Base-by-base conservation (phyloP, 2,113 vertebrate species). In the Colius striatus region DNA sequence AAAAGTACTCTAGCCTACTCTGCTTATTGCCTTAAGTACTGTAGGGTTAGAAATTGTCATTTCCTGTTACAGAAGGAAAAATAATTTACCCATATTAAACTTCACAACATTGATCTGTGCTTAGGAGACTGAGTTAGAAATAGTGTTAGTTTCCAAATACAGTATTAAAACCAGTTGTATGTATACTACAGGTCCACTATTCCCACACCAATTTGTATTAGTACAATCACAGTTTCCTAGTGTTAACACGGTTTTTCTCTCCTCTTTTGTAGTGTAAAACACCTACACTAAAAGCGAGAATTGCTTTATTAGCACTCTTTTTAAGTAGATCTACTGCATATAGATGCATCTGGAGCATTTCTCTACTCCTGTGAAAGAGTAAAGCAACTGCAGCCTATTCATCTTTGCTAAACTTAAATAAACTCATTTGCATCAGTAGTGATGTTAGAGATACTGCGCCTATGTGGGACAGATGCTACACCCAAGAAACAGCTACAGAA, bases 301-400 rank as follows among this genome's bases (percentile, higher is more conserved):
- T 85, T 91, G 84, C 92, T 93, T 95, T 96, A 93, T 94, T 96
- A 94, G 76, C 88, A 72, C 57, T 85, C 45, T 41, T 94, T 90
- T 96, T 53, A 95, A 95, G 85, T 30, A 67, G 82, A 29, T 76
- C 79, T 84, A 88, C 83, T 60, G 72, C 43, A 84, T 60, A 51
- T 70, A 85, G 78, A 80, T 63, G 75, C 53, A 91, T 83, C 82
- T 94, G 4, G 3, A 84, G 66, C 62, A 91, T 61, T n/a, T 55
- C 53, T 68, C n/a, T 48, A 34, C 75, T 91, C 27, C 36, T 11
- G 10, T 68, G 53, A 90, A 89, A 71, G n/a, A 72, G 76, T 27
- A 84, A 92, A 92, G 73, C 63, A 94, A 74, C 57, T 71, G 75
- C 34, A 71, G 79, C 30, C 38, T 74, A 67, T 75, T 92, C 22